These are phyloP conservation scores for Criorhina ranunculi DNA, from an alignment of 2,888 invertebrate species.

Conservation along the genomic window DNA sequence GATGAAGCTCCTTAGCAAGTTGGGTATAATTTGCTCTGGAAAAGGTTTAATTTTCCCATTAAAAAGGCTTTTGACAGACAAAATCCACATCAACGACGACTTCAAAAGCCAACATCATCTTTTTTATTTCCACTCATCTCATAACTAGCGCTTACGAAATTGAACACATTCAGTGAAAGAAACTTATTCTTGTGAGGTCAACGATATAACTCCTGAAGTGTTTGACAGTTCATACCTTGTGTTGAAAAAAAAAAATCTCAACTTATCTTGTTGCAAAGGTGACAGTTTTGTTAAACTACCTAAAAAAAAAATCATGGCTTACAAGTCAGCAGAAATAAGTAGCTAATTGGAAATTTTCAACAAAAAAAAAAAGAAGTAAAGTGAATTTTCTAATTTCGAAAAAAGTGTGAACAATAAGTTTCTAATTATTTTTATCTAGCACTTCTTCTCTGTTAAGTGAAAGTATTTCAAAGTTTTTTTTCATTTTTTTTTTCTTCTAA, in stretches of 20 bases:
- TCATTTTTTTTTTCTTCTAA: background rate
- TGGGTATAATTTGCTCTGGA: too few relatives aligned
- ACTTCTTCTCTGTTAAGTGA: constrained; percentile 14
- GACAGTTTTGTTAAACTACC: constrained; percentile 51
- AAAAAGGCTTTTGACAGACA: too few relatives aligned
- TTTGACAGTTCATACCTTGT: constrained; percentile 47
- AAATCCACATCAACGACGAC: too few relatives aligned
- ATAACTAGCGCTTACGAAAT: background rate
- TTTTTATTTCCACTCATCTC: too few relatives aligned
- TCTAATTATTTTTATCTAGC: background rate
- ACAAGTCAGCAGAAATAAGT: constrained; percentile 17
- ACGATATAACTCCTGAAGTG: background rate
- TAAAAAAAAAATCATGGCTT: constrained; percentile 14
- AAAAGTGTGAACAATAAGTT: constrained; percentile 1
- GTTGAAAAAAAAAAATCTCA: constrained; percentile 42
- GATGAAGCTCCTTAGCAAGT: too few relatives aligned
- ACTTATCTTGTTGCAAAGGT: constrained; percentile 27
- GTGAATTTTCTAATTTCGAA: constrained; percentile 8
- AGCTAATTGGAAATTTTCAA: constrained; percentile 38
- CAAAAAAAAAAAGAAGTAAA: background rate
- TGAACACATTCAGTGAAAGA: background rate
- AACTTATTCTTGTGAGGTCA: constrained; percentile 29
- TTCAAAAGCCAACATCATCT: too few relatives aligned
- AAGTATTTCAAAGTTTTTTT: constrained; percentile 28
- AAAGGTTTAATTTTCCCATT: too few relatives aligned